Evolutionary conservation across 2,797 vertebrate species (phyloP).

Genomic region (Harpagifer antarcticus): DNA sequence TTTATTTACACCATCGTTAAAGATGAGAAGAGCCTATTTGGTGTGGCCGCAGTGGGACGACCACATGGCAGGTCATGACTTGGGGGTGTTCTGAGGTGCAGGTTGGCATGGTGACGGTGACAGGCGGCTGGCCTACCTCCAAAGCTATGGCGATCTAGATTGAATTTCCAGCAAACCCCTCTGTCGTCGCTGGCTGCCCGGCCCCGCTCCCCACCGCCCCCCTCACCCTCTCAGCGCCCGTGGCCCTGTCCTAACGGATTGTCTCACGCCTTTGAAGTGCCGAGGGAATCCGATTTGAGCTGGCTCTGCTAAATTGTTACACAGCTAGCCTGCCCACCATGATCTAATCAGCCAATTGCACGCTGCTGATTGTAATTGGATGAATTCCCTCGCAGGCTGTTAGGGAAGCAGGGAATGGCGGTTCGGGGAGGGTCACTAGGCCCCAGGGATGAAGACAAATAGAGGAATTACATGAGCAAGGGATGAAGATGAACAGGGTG

Average conservation of each 20-base stretch:
- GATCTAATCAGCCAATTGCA: conserved; percentile 87
- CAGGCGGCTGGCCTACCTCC: conserved; percentile 82
- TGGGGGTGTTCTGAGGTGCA: conserved; percentile 68
- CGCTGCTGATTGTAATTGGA: conserved; percentile 89
- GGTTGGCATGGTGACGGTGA: conserved; percentile 85
- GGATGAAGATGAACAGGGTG: conserved; percentile 80
- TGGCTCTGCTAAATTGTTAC: conserved; percentile 87
- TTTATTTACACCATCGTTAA: conserved; percentile 56
- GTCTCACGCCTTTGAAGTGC: conserved; percentile 88
- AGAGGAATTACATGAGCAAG: conserved; percentile 83
- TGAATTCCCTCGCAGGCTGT: conserved; percentile 91
- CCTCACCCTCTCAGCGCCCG: conserved; percentile 63
- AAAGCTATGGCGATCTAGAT: conserved; percentile 87
- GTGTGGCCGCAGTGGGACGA: conserved; percentile 49
- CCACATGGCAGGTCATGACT: conserved; percentile 79
- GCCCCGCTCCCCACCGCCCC: conserved; percentile 61
- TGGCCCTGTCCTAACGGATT: conserved; percentile 87
- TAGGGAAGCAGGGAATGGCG: conserved; percentile 79
- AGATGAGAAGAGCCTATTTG: conserved; percentile 41
- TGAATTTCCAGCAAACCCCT: conserved; percentile 82
- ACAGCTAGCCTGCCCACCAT: conserved; percentile 80
- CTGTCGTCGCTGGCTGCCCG: conserved; percentile 67
- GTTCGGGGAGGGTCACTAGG: conserved; percentile 79
- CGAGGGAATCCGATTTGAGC: conserved; percentile 84
- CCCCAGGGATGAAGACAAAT: conserved; percentile 88